phyloP scores from a whole-genome alignment of 1,140 invertebrate species.

The Nixonia krombeini region DNA sequence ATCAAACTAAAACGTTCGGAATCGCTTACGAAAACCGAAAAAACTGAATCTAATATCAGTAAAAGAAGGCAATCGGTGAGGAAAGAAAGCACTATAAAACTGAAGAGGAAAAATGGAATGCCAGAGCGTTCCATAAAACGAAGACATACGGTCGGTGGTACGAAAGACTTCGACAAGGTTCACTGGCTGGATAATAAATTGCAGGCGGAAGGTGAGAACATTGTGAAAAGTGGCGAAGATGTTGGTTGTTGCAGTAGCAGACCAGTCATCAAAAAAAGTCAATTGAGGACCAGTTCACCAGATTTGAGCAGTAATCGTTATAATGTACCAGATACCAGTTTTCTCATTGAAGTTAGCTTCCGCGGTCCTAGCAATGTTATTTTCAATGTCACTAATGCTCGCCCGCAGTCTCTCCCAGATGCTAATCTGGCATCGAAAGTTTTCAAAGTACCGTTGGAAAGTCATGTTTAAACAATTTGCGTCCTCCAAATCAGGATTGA shows the following conservation, averaged over 20 bases:
- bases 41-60: slow-evolving; percentile 85
- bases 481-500: too few species aligned
- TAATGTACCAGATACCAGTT: slow-evolving; percentile 64
- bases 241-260: slow-evolving; percentile 15
- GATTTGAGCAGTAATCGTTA: slow-evolving; percentile 73
- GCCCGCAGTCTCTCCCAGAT: slow-evolving; percentile 74
- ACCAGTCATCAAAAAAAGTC: slow-evolving; percentile 60
- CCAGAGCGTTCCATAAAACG: slow-evolving; percentile 85
- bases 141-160: slow-evolving; percentile 92
- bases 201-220: slow-evolving; percentile 69
- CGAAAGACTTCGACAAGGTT: slow-evolving; percentile 85
- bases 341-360: slow-evolving; percentile 73
- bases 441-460: slow-evolving; percentile 75
- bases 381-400: slow-evolving; percentile 71
- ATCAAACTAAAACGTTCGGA: slow-evolving; percentile 75
- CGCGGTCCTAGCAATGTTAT: slow-evolving; percentile 72
- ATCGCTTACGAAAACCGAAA: slow-evolving; percentile 84
- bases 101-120: slow-evolving; percentile 83
- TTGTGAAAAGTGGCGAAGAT: slow-evolving; percentile 69
- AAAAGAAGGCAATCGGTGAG: slow-evolving; percentile 76
- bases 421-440: slow-evolving; percentile 67
- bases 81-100: slow-evolving; percentile 74
- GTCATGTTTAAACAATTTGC: slow-evolving; percentile 69
- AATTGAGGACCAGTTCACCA: slow-evolving; percentile 76
- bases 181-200: slow-evolving; percentile 74